Percentiles rank a stretch among this genome's conserved stretches.
phyloP scores from a whole-genome alignment of 2,113 vertebrate genomes.

The Neodon shergylaensis region DNA sequence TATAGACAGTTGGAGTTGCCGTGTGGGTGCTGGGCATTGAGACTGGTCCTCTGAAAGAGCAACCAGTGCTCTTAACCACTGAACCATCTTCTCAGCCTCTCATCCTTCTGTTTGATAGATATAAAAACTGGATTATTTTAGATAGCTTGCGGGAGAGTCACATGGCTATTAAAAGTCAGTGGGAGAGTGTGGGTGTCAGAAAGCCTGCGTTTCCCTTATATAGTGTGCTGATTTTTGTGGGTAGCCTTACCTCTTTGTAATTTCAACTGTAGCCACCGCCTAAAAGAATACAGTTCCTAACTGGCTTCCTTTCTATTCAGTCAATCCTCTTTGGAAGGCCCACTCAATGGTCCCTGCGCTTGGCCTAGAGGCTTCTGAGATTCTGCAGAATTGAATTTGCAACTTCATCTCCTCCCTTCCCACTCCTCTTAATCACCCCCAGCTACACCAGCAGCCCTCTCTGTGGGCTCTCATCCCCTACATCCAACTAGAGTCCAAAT shows the following conservation, averaged over 20 bases:
- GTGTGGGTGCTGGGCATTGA: neutral
- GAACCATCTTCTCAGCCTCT: neutral
- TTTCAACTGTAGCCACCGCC: neutral
- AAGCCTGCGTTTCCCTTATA: neutral
- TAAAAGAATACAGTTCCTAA: neutral
- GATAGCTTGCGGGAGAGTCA: neutral
- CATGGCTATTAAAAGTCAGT: neutral
- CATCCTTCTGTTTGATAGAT: neutral
- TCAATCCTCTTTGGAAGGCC: neutral
- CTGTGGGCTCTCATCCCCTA: neutral
- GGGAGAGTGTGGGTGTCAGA: neutral
- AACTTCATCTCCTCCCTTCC: neutral
- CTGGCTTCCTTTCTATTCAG: neutral
- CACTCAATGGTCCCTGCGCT: neutral
- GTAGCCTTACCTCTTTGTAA: conserved; percentile 20
- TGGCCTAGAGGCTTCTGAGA: neutral
- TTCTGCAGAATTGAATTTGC: neutral
- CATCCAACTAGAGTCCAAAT: neutral
- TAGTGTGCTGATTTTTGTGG: neutral
- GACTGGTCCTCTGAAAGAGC: neutral
- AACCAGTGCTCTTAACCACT: neutral
- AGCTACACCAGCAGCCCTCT: neutral
- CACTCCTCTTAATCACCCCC: neutral
- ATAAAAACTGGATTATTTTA: neutral
- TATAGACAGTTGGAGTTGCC: neutral